Percentiles rank a stretch among this genome's conserved stretches.
Evolutionary conservation across 2,888 invertebrate species (phyloP).

Genomic region (Trachelus iudaicus): DNA sequence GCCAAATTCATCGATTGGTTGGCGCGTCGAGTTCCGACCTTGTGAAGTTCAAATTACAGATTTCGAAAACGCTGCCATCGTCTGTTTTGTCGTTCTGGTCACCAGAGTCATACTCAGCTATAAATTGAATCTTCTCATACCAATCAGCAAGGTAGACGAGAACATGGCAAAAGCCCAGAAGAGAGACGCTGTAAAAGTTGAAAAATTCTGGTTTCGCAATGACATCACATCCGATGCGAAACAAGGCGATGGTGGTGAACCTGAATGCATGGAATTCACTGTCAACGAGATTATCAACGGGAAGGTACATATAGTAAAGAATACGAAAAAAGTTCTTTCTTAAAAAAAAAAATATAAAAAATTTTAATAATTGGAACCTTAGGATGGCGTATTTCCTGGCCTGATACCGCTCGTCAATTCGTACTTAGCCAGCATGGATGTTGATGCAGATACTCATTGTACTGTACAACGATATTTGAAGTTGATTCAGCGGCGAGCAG

Average conservation of each 20-base stretch:
- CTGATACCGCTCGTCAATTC: constrained; percentile 93
- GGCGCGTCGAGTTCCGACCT: constrained; percentile 99
- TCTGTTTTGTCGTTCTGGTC: constrained; percentile 96
- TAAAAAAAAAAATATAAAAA: background rate
- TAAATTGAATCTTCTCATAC: constrained; percentile 94
- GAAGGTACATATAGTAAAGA: constrained; percentile 70
- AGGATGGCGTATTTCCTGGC: constrained; percentile 93
- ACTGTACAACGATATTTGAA: constrained; percentile 96
- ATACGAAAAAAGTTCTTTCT: background rate
- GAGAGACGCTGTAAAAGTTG: constrained; percentile 83
- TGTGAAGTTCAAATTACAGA: constrained; percentile 98
- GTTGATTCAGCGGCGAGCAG: constrained; percentile 87
- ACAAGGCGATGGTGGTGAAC: constrained; percentile 65
- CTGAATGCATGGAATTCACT: constrained; percentile 83
- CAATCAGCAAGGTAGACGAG: constrained; percentile 97
- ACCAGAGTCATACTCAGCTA: constrained; percentile 97
- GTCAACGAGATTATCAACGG: constrained; percentile 98
- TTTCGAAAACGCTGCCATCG: constrained; percentile 99
- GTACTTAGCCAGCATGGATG: constrained; percentile 94
- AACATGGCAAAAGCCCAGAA: constrained; percentile 97
- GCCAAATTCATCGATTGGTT: constrained; percentile 95
- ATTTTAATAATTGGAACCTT: background rate
- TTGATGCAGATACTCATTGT: constrained; percentile 98
- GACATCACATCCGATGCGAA: constrained; percentile 73
- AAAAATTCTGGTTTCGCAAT: constrained; percentile 94